These are phyloP conservation scores for Fukomys damarensis DNA, from an alignment of 2,113 vertebrate genomes.

Conservation along the genomic window DNA sequence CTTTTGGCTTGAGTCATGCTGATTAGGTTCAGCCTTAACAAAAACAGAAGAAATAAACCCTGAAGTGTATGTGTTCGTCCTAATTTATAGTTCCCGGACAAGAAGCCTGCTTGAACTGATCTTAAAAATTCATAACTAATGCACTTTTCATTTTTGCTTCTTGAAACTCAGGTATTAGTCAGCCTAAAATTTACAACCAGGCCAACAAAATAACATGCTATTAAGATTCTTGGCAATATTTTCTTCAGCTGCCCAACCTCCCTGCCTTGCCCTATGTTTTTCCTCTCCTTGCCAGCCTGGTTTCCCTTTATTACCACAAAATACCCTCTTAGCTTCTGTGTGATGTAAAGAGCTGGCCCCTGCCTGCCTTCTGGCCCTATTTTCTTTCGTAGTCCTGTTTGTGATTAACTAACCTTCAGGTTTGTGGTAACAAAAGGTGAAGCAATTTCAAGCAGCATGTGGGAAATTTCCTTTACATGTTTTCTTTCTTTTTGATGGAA, in stretches of 20 bases:
- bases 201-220: neutral
- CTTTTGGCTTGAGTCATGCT: slow-evolving; percentile 45
- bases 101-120: neutral
- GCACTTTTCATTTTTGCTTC: slow-evolving; percentile 36
- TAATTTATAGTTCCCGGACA: slow-evolving; percentile 32
- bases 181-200: neutral
- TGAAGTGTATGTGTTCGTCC: neutral
- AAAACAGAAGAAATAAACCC: slow-evolving; percentile 46
- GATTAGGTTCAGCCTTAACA: slow-evolving; percentile 55
- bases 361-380: neutral
- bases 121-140: slow-evolving; percentile 48
- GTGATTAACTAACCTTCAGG: slow-evolving; percentile 73
- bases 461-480: slow-evolving; percentile 63
- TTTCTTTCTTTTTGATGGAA: slow-evolving; percentile 42
- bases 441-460: neutral
- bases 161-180: neutral
- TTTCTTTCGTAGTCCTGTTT: slow-evolving; percentile 48
- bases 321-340: neutral
- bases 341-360: neutral
- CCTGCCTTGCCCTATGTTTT: neutral
- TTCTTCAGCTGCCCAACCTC: neutral
- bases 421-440: slow-evolving; percentile 47
- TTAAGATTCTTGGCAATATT: slow-evolving; percentile 37
- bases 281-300: neutral
- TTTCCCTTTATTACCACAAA: neutral